Conservation (phyloP, 2,888 invertebrate genomes). For the Coleophora deauratella region DNA sequence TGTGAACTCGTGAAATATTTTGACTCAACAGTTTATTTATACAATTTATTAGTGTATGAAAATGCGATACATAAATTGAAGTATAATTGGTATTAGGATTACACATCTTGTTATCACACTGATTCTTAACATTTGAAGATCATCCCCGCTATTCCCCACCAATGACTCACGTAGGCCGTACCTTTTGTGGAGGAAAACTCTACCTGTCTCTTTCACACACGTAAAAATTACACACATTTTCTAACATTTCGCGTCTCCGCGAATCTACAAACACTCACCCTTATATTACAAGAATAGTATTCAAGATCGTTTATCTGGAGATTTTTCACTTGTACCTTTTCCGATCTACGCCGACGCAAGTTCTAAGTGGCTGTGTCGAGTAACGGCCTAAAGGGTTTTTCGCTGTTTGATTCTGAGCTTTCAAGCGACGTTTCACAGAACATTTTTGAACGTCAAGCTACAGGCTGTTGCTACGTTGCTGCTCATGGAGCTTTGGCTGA, state of each 20-base stretch:
- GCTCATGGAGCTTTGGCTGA: constrained; percentile 20
- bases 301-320: constrained; percentile 16
- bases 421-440: neutral
- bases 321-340: constrained; percentile 24
- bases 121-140: constrained; percentile 60
- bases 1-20: no score
- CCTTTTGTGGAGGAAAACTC: constrained; percentile 63
- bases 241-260: constrained; percentile 42
- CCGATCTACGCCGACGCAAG: constrained; percentile 17
- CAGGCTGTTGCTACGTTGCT: no score
- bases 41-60: neutral
- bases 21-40: neutral
- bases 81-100: constrained; percentile 14
- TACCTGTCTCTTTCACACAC: constrained; percentile 58
- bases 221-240: constrained; percentile 61
- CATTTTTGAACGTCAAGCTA: neutral
- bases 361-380: constrained; percentile 16
- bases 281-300: constrained; percentile 25
- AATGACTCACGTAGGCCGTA: constrained; percentile 58
- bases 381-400: constrained; percentile 9
- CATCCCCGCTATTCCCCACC: constrained; percentile 69
- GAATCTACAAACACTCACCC: constrained; percentile 21
- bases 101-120: constrained; percentile 34
- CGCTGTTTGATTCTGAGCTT: neutral
- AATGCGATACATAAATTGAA: neutral